Conservation (phyloP, 2,113 vertebrate species). For the Arenaria interpres region DNA sequence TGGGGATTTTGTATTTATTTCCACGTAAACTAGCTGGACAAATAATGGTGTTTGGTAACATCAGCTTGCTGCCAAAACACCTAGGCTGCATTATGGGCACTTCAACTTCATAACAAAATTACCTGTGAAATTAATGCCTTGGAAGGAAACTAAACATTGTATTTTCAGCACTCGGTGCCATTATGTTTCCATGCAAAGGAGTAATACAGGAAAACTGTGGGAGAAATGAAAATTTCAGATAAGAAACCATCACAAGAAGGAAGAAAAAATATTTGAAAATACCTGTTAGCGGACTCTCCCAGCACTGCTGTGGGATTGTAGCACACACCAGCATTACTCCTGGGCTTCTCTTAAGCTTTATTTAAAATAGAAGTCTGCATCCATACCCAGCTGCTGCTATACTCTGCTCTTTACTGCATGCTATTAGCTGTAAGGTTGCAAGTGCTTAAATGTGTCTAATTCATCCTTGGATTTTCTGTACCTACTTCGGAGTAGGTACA, state of each 20-base stretch:
- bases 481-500: not conserved
- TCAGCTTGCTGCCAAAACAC: conserved; percentile 20
- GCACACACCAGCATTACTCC: not conserved
- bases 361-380: not conserved
- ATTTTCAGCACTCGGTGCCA: not conserved
- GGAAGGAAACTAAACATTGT: not conserved
- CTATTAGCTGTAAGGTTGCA: not conserved
- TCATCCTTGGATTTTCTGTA: not conserved
- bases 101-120: not conserved
- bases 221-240: not conserved
- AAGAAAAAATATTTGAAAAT: not conserved
- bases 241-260: not conserved
- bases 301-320: not conserved
- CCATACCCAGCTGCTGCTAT: not conserved
- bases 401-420: not conserved
- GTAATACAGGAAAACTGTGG: not conserved
- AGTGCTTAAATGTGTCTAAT: not conserved
- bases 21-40: not conserved
- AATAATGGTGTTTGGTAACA: conserved; percentile 14
- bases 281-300: not conserved
- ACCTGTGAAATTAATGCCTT: not conserved
- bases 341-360: not conserved
- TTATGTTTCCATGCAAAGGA: not conserved
- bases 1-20: conserved; percentile 28
- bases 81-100: not conserved